Evolutionary conservation across 2,888 invertebrate species (phyloP), one percentile per base, ranked within the genome.

Genomic region (Aelia acuminata): DNA sequence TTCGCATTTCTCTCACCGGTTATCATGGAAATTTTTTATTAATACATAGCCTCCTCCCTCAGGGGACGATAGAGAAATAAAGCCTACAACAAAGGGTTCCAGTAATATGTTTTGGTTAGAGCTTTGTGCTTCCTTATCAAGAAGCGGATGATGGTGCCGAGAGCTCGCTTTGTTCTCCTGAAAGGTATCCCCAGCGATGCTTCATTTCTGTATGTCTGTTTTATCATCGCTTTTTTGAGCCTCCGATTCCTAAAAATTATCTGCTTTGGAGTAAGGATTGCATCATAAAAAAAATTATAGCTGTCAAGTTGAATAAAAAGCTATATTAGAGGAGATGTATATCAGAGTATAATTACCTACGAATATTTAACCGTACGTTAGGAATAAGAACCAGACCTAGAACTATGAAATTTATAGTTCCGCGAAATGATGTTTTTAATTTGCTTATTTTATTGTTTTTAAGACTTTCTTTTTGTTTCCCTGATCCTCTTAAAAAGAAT

Each of bases 101-200:
- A 31, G 63, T 35, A 70, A 70, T 70, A 70, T 70, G 63, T 31
- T 70, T 70, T 35, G 63, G 63, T 70, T 35, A 35, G 31, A 70
- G 35, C 63, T 70, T 70, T 70, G 63, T 70, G 26, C 63, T 18
- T 35, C 63, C 63, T 70, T 70, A 70, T 70, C 63, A 70, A 70
- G 63, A 18, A 26, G 31, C 18, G 63, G 63, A 70, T 70, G 35
- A 70, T 70, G 63, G 31, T 2, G 31, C 31, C 18, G 63, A 70
- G 63, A 18, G 31, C 1, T 35, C 18, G 31, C 63, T 35, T 70
- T 70, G 63, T 70, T 31, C 63, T 31, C 8, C 7, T 70, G 18
- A 70, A 70, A 70, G 35, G 63, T 70, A 70, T 70, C 18, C 63
- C 20, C 31, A 35, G 31, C 63, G 26, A 70, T 70, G 31, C 31